Conservation (phyloP, 2,888 invertebrate species). For the Lepidochrysops patricia region DNA sequence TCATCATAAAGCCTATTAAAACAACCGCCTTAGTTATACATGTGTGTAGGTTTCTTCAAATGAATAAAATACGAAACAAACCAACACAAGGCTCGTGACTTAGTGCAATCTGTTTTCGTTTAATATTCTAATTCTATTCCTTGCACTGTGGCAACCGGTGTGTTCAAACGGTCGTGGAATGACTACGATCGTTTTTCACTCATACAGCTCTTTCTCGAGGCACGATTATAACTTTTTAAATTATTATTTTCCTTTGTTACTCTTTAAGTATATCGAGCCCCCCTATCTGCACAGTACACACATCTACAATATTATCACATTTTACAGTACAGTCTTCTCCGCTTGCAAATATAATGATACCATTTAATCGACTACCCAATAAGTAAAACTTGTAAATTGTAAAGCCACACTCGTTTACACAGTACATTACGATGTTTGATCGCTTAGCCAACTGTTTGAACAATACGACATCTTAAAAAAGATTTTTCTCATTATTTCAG, state of each 20-base stretch:
- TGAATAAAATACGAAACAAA: neutral
- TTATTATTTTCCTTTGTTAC: neutral
- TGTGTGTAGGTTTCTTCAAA: neutral
- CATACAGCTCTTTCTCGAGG: neutral
- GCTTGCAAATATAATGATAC: neutral
- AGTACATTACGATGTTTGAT: neutral
- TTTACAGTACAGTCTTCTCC: neutral
- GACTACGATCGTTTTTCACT: neutral
- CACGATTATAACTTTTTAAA: neutral
- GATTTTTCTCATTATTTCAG: neutral
- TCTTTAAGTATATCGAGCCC: neutral
- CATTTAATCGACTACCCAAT: neutral
- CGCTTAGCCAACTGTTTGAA: neutral
- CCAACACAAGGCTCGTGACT: slow-evolving; percentile 2
- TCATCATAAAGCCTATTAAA: neutral
- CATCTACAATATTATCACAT: neutral
- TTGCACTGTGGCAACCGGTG: neutral
- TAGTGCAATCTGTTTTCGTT: slow-evolving; percentile 2
- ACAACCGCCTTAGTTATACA: neutral
- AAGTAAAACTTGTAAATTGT: slow-evolving; percentile 8
- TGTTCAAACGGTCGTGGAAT: neutral
- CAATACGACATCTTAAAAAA: neutral
- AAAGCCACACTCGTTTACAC: slow-evolving; percentile 1
- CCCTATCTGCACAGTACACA: neutral
- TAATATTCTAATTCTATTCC: slow-evolving; percentile 5